Base-by-base conservation (phyloP, 2,797 vertebrate genomes). In the Allobates femoralis region DNA sequence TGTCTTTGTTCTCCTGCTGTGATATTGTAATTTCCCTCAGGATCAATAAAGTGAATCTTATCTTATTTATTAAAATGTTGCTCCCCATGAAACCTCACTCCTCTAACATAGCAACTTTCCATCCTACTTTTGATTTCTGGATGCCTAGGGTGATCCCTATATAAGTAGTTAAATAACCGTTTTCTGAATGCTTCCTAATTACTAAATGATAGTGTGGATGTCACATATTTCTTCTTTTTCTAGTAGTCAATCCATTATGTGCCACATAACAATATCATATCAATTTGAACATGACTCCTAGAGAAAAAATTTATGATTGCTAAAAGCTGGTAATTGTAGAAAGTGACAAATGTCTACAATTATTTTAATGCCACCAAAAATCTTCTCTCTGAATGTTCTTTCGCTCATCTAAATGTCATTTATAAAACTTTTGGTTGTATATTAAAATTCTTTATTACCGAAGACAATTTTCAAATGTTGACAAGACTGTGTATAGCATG, bases 261-360 rank as follows among this genome's bases (percentile, higher is more conserved):
- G 26, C 46, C 28, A 26, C 28, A 46, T 74, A n/a, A 66, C 62
- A 16, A 6, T 32, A 66, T 75, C 28, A 75, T 75, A 51, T 23
- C 23, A 75, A 50, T 71, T 37, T 41, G 18, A 37, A 41, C 26
- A 16, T 74, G 71, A 74, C 71, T 74, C 62, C 11, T 30, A 66
- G 41, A 46, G 11, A 46, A 32, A n/a, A 60, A n/a, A 32, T 15
- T 28, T 50, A 75, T 51, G 71, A 75, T 75, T 75, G 41, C 41
- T 75, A 50, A 75, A 51, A 75, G 71, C 71, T 75, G 71, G 26
- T 51, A 50, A 51, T 75, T 51, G 50, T n/a, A 51, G 41, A n/a
- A 50, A 74, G 16, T 46, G 37, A 23, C 69, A 28, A 8, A 26
- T 26, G 26, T 75, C 41, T 28, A 50, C 71, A 75, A 75, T 50